A percentile compares a stretch with the other conserved stretches of the same genome.
Evolutionary conservation across 2,113 vertebrate species (phyloP).

Genomic region (Phyllostomus hastatus): DNA sequence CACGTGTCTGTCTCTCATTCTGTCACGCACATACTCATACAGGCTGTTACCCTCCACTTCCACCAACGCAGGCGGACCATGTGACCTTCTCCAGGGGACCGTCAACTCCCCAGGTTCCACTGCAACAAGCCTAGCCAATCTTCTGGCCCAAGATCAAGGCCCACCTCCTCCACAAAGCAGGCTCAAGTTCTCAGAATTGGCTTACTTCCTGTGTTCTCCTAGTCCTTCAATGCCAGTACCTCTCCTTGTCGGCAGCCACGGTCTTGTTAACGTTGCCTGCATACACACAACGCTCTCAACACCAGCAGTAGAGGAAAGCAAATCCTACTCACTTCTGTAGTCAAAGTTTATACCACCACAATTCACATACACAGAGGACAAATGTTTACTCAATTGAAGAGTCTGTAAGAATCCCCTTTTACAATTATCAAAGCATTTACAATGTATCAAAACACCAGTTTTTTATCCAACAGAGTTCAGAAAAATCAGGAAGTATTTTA

Average conservation of each 20-base stretch:
- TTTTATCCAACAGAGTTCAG: not conserved
- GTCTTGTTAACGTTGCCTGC: not conserved
- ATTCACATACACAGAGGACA: not conserved
- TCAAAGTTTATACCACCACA: not conserved
- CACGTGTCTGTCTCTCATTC: not conserved
- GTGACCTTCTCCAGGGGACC: not conserved
- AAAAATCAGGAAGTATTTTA: slow-evolving; percentile 38
- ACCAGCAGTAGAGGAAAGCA: not conserved
- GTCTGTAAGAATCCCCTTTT: not conserved
- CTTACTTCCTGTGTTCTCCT: not conserved
- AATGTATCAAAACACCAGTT: not conserved
- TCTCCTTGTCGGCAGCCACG: not conserved
- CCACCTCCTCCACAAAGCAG: not conserved
- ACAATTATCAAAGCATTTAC: not conserved
- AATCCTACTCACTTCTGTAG: not conserved
- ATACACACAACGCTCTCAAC: not conserved
- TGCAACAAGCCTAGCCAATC: not conserved
- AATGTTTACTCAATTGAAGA: not conserved
- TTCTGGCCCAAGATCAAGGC: not conserved
- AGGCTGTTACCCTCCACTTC: no score
- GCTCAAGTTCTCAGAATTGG: not conserved
- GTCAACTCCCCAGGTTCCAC: not conserved
- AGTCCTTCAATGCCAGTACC: not conserved
- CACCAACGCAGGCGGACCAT: not conserved
- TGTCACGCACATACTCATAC: no score